Conservation (phyloP, 2,113 vertebrate species). For the Uropsilus gracilis region DNA sequence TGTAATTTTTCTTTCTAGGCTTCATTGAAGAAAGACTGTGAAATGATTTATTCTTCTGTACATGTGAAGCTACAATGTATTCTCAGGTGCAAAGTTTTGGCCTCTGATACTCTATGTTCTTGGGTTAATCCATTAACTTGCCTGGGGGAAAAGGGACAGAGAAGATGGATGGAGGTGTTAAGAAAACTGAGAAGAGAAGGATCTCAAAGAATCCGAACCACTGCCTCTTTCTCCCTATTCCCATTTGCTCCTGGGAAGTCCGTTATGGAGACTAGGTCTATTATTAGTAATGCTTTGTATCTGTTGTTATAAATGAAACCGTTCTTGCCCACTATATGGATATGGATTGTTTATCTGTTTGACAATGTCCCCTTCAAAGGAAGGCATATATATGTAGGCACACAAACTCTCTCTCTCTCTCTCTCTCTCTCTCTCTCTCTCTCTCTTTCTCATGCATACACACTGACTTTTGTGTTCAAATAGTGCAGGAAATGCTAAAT, state of each 20-base stretch:
- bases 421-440: too few relatives aligned
- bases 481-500: not conserved
- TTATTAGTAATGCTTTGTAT: not conserved
- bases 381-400: too few relatives aligned
- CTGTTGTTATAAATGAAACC: not conserved
- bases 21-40: slow-evolving; percentile 9
- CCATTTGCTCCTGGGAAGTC: not conserved
- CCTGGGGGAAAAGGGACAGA: not conserved
- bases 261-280: not conserved
- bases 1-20: slow-evolving; percentile 52
- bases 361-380: too few relatives aligned
- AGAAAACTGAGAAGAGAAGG: slow-evolving; percentile 20
- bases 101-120: slow-evolving; percentile 47
- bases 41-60: slow-evolving; percentile 64
- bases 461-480: not conserved
- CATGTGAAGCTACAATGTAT: slow-evolving; percentile 58
- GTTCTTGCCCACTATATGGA: not conserved
- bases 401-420: too few relatives aligned
- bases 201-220: not conserved
- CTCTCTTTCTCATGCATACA: too few relatives aligned
- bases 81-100: slow-evolving; percentile 41
- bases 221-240: not conserved
- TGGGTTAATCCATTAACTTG: slow-evolving; percentile 63
- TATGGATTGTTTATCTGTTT: not conserved
- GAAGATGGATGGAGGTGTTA: slow-evolving; percentile 62